A percentile compares a stretch with the other conserved stretches of the same genome.
phyloP scores from a whole-genome alignment of 2,797 vertebrate species.

The Epinephelus awoara region DNA sequence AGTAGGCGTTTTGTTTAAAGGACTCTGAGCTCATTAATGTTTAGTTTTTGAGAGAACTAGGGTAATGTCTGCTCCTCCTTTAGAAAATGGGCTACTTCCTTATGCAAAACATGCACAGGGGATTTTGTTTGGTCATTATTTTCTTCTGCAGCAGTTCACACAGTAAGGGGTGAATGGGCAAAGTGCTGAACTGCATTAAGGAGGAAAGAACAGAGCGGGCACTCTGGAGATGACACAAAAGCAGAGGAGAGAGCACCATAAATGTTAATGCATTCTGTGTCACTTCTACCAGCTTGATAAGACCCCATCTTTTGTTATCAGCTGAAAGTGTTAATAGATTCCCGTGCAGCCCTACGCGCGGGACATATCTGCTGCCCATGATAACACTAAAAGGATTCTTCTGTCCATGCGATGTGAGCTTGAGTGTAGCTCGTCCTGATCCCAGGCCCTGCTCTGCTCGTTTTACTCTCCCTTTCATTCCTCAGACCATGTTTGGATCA shows the following conservation, averaged over 20 bases:
- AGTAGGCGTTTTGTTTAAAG: constrained; percentile 37
- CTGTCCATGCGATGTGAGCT: constrained; percentile 59
- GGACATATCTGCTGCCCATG: constrained; percentile 61
- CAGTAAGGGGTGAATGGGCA: constrained; percentile 68
- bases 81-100: constrained; percentile 65
- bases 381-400: constrained; percentile 73
- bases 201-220: constrained; percentile 65
- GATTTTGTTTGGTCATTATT: constrained; percentile 75
- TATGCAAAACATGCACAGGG: constrained; percentile 74
- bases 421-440: constrained; percentile 43
- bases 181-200: constrained; percentile 73
- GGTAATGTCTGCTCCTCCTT: constrained; percentile 54
- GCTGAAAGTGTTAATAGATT: constrained; percentile 75
- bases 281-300: constrained; percentile 70
- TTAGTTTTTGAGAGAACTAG: constrained; percentile 39
- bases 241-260: constrained; percentile 62
- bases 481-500: constrained; percentile 53
- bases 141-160: constrained; percentile 68
- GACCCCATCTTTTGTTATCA: constrained; percentile 70
- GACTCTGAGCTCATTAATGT: constrained; percentile 58
- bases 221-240: constrained; percentile 68
- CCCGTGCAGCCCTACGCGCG: constrained; percentile 38
- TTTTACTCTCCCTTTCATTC: constrained; percentile 47
- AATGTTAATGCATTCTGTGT: constrained; percentile 84
- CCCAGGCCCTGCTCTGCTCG: constrained; percentile 16